Percentiles rank a stretch among this genome's conserved stretches.
Conservation (phyloP, 1,140 invertebrate genomes). For the Caligus rogercresseyi region DNA sequence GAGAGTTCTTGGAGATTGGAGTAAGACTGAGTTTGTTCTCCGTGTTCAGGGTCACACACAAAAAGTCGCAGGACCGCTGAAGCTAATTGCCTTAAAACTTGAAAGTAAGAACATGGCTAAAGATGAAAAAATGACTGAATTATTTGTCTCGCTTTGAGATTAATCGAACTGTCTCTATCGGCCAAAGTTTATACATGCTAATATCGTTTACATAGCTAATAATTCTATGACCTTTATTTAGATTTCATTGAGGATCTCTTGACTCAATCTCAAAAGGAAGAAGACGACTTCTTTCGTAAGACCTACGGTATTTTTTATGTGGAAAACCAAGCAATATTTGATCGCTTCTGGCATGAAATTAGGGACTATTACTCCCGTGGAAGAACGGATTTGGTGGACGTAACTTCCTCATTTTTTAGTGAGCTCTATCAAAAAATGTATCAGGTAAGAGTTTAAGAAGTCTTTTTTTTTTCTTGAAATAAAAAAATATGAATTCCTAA, state of each 20-base stretch:
- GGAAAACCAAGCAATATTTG: slow-evolving; percentile 18
- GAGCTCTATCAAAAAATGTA: slow-evolving; percentile 91
- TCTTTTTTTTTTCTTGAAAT: neutral
- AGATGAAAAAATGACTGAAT: too few relatives aligned
- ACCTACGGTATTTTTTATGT: slow-evolving; percentile 91
- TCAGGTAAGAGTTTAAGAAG: slow-evolving; percentile 37
- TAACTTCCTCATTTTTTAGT: slow-evolving; percentile 81
- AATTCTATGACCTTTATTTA: too few relatives aligned
- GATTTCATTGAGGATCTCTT: slow-evolving; percentile 71
- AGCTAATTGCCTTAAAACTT: neutral
- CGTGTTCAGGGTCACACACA: neutral
- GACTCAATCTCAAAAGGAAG: slow-evolving; percentile 56
- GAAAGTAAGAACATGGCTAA: neutral
- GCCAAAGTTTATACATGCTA: too few relatives aligned
- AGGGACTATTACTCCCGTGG: slow-evolving; percentile 73
- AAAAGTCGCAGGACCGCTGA: neutral
- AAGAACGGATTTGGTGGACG: slow-evolving; percentile 54
- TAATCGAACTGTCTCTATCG: too few relatives aligned
- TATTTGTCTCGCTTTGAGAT: too few relatives aligned
- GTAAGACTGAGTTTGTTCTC: neutral
- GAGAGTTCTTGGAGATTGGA: slow-evolving; percentile 8
- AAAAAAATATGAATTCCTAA: neutral
- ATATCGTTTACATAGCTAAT: too few relatives aligned
- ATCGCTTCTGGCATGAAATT: slow-evolving; percentile 66
- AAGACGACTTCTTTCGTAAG: slow-evolving; percentile 81